These are phyloP conservation scores for Trissoscelio sp. DNA, from an alignment of 2,888 invertebrate species.

Conservation along the genomic window DNA sequence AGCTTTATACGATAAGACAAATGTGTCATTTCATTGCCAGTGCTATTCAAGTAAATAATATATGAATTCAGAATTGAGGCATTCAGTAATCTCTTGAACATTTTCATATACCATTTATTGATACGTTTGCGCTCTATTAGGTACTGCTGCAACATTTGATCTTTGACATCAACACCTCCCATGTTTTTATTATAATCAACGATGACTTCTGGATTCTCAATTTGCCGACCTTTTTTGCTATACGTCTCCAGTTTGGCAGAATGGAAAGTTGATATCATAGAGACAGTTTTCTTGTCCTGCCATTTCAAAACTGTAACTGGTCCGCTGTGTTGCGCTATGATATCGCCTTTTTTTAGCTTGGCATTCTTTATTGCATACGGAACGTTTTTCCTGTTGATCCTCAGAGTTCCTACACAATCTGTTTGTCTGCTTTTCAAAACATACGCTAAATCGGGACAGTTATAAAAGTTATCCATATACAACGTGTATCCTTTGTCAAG, in stretches of 20 bases:
- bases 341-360: conserved; percentile 43
- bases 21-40: conserved; percentile 15
- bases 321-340: conserved; percentile 36
- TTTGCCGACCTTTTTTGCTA: conserved; percentile 27
- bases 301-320: conserved; percentile 36
- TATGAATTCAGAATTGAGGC: conserved; percentile 15
- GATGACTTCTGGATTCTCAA: conserved; percentile 31
- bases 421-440: conserved; percentile 37
- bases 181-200: conserved; percentile 46
- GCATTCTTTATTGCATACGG: conserved; percentile 19
- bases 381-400: conserved; percentile 44
- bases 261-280: conserved; percentile 40
- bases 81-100: conserved; percentile 41
- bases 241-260: conserved; percentile 10
- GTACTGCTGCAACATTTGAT: conserved; percentile 45
- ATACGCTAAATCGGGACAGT: conserved; percentile 42
- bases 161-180: conserved; percentile 40
- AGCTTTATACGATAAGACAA: conserved; percentile 32
- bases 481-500: conserved; percentile 48
- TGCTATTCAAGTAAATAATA: conserved; percentile 9
- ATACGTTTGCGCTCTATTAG: conserved; percentile 35
- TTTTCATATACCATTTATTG: conserved; percentile 42
- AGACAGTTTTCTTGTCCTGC: conserved; percentile 51
- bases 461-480: conserved; percentile 43
- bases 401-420: conserved; percentile 37